Percentiles rank a stretch among this genome's conserved stretches.
Evolutionary conservation across 2,888 invertebrate species (phyloP).

Genomic region (Cerceris ruficornis): DNA sequence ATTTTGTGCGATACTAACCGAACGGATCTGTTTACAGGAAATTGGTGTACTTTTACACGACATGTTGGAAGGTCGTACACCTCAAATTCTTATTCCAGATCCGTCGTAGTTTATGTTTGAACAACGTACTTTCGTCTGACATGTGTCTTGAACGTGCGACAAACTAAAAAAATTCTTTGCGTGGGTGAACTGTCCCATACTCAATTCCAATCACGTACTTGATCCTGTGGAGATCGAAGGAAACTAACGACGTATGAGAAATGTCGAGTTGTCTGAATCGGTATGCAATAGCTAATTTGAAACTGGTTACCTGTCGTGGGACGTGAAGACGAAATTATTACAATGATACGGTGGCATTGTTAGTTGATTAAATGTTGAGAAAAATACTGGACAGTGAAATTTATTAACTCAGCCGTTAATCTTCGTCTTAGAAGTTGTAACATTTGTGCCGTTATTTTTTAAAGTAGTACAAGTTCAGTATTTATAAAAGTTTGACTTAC

Average conservation of each 20-base stretch:
- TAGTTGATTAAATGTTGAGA: background rate
- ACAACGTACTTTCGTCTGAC: constrained; percentile 1
- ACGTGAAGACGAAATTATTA: background rate
- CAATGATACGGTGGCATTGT: background rate
- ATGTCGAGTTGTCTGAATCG: background rate
- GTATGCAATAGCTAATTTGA: background rate
- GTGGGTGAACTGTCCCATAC: background rate
- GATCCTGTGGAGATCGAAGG: constrained; percentile 12
- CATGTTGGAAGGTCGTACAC: constrained; percentile 76
- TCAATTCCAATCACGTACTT: constrained; percentile 16
- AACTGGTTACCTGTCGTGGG: background rate
- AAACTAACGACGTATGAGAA: background rate
- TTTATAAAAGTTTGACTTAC: too few relatives aligned
- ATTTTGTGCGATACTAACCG: background rate
- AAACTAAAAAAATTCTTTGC: background rate
- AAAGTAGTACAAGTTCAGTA: too few relatives aligned
- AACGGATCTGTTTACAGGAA: constrained; percentile 68
- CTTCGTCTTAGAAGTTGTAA: too few relatives aligned
- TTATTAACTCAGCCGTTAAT: too few relatives aligned
- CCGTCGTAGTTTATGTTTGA: constrained; percentile 68
- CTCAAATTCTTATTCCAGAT: constrained; percentile 76
- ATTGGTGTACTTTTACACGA: constrained; percentile 75
- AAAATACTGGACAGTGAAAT: background rate
- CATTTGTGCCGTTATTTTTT: too few relatives aligned
- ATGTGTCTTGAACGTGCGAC: constrained; percentile 2